A percentile compares a stretch with the other conserved stretches of the same genome.
Conservation (phyloP, 2,888 invertebrate genomes). For the Agriopis leucophaearia region DNA sequence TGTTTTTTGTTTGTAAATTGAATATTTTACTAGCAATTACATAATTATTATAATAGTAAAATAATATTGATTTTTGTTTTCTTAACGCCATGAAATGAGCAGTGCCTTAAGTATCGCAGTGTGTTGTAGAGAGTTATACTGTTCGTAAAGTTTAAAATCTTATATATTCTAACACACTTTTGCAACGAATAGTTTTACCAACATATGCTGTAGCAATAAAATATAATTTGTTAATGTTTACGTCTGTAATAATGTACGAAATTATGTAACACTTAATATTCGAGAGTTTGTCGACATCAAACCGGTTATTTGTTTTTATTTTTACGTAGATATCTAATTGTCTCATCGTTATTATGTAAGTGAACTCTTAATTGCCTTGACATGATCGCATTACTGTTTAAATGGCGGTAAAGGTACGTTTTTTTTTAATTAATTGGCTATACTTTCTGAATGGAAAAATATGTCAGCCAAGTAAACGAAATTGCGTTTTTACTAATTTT, state of each 20-base stretch:
- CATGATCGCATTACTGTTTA: background rate
- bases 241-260: background rate
- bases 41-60: too few species aligned
- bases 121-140: too few species aligned
- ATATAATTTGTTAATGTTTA: slow-evolving; percentile 7
- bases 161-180: background rate
- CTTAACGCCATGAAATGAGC: too few species aligned
- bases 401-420: too few species aligned
- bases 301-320: slow-evolving; percentile 11
- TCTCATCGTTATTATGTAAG: slow-evolving; percentile 12
- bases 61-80: too few species aligned
- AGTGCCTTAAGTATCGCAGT: too few species aligned
- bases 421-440: too few species aligned
- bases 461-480: too few species aligned
- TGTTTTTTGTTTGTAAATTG: too few species aligned
- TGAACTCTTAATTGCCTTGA: slow-evolving; percentile 8
- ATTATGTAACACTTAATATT: slow-evolving; percentile 15
- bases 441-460: too few species aligned
- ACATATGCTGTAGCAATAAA: background rate
- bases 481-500: too few species aligned
- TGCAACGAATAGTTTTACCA: background rate
- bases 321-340: slow-evolving; percentile 3
- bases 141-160: background rate
- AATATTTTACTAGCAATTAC: too few species aligned
- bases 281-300: slow-evolving; percentile 10